Base-by-base conservation (phyloP, 2,888 invertebrate genomes). In the Malacosoma neustria region DNA sequence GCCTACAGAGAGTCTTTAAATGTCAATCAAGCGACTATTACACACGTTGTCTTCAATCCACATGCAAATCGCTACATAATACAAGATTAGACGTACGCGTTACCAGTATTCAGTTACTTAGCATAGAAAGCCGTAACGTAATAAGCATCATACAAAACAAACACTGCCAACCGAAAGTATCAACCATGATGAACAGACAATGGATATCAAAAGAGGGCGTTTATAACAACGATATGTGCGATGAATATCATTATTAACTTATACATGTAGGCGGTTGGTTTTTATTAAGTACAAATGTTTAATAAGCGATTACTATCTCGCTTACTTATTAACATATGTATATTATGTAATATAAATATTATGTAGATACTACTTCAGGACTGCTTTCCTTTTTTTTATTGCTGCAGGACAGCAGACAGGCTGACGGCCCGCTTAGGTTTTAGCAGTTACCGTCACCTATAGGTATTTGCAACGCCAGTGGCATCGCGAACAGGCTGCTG, bases 141-240 rank as follows among this genome's bases (percentile, higher is more conserved):
- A 66, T 61, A 67, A 65, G 69, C 62, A 57, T 59, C 59, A 68
- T 66, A 56, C 56, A 63, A 60, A 68, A 74, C 63, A 67, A 72
- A 72, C 67, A 61, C 57, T 55, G 52, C 61, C 55, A 63, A 67
- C 61, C 51, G 52, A 51, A 54, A 56, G 44, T 46, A 59, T 59
- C 49, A 45, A 61, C 49, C 44, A 53, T 48, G 60, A 61, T 62
- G 63, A 67, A 68, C 66, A 63, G 63, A 66, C 63, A 71, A 71
- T 66, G 67, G 64, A 68, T 72, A 71, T 69, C 63, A 73, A 72
- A 70, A 75, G 61, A 62, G 55, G 74, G 74, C 76, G 73, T 72
- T 54, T 70, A 66, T 60, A 71, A 74, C 70, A 72, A 61, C 54
- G 64, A 64, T 60, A 59, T 52, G 45, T 53, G 6, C 22, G 22